Evolutionary conservation across 2,888 invertebrate species (phyloP), one percentile per base, ranked within the genome.

Genomic region (Lepas anatifera): DNA sequence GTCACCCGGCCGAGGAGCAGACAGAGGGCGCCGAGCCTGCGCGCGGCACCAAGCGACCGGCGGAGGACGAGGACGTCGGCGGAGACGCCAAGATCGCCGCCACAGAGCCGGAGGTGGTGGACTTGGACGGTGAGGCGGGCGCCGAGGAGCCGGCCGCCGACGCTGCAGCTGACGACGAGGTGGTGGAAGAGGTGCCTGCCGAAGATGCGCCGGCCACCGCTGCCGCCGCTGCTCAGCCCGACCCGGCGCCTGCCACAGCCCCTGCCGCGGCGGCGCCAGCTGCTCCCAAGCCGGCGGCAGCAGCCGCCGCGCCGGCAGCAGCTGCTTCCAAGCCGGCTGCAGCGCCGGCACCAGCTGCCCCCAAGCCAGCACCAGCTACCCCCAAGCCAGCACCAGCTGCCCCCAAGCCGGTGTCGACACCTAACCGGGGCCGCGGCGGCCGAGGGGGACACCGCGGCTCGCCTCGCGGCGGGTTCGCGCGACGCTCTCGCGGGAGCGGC

Each of bases 31-130:
- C 25, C 25, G 66, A 39, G 66, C n/a, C n/a, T n/a, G 4, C 13
- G 66, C 66, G 66, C 13, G 66, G 66, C 27, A 22, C n/a, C 39
- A 66, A 66, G 39, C 66, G 66, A 8, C n/a, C 37, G 1, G 66
- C 39, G 16, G 66, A 64, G n/a, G 63, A 66, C 25, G 41, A 66
- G 4, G 66, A 66, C 25, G 16, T 16, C 1, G 11, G 25, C 13
- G 39, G 27, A 25, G 66, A 66, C 13, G 37, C 39, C 13, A 58
- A 58, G 58, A 58, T 25, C 18, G 25, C 11, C n/a, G 48, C 48
- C 3, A 25, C 25, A n/a, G 48, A 48, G 25, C 32, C 32, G 58
- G 18, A 29, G 29, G 11, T 52, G 29, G 52, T 29, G 13, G 52
- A 52, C 27, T 29, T 52, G 29, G 29, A 18, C 18, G 58, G 22